phyloP scores from a whole-genome alignment of 1,140 invertebrate genomes.

The Phymastichus coffea region DNA sequence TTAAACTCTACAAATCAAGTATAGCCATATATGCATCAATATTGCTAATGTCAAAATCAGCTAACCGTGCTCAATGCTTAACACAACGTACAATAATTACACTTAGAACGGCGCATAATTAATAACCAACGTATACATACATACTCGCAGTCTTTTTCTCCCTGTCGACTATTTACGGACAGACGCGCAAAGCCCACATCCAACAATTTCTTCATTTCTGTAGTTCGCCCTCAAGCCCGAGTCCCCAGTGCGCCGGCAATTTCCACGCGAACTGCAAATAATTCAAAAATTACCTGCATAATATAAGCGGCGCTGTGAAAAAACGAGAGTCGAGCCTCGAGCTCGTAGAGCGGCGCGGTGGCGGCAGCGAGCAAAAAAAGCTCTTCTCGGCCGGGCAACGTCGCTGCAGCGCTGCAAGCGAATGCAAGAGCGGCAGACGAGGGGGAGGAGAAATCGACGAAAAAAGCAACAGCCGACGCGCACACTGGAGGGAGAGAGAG shows the following conservation, averaged over 20 bases:
- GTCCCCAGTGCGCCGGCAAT: neutral
- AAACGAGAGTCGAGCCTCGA: no score
- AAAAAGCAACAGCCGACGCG: neutral
- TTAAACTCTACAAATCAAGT: no score
- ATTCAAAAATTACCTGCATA: conserved; percentile 31
- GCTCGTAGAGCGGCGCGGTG: no score
- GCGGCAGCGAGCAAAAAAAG: conserved; percentile 1
- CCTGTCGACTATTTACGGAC: neutral
- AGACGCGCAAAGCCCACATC: neutral
- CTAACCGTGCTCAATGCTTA: no score
- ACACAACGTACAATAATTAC: conserved; percentile 25
- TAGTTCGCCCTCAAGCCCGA: neutral
- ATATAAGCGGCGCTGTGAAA: conserved; percentile 15
- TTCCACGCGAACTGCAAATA: conserved; percentile 18
- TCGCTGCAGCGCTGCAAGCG: conserved; percentile 18
- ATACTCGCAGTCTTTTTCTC: neutral
- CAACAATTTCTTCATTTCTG: conserved; percentile 7
- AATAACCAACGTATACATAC: conserved; percentile 2
- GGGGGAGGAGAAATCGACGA: neutral
- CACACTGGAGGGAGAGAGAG: neutral
- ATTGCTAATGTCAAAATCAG: conserved; percentile 15
- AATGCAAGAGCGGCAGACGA: conserved; percentile 13
- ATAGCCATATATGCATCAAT: conserved; percentile 6
- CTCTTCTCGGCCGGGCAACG: neutral
- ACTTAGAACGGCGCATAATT: conserved; percentile 22